These are phyloP conservation scores for Diphyllodes magnificus DNA, from an alignment of 2,113 vertebrate genomes.

Conservation along the genomic window DNA sequence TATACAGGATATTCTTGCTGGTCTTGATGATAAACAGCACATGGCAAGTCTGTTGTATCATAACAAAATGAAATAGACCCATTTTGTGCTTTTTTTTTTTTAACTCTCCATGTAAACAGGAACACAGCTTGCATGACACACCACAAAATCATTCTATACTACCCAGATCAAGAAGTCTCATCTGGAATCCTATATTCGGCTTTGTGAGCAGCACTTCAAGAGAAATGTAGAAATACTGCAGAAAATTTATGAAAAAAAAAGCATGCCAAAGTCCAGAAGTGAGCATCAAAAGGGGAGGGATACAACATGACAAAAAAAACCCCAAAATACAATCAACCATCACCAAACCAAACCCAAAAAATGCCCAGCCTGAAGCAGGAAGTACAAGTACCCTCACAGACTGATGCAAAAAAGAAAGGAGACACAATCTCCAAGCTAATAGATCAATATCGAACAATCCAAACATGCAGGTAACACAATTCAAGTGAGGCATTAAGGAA, in stretches of 20 bases:
- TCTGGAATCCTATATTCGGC: neutral
- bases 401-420: neutral
- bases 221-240: neutral
- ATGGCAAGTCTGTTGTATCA: neutral
- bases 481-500: neutral
- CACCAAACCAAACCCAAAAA: neutral
- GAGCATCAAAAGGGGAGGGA: neutral
- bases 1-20: neutral
- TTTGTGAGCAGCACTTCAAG: neutral
- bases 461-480: neutral
- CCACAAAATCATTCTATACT: neutral
- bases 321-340: neutral
- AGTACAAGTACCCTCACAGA: neutral
- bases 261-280: neutral
- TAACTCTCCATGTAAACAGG: neutral
- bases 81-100: neutral
- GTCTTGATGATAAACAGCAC: neutral
- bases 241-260: neutral
- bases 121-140: neutral
- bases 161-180: neutral
- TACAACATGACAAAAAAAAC: fast-evolving
- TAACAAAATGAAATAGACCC: neutral
- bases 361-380: neutral
- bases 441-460: neutral
- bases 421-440: neutral